Evolutionary conservation across 1,140 invertebrate genomes (phyloP).

Genomic region (Trigoniulus corallinus): DNA sequence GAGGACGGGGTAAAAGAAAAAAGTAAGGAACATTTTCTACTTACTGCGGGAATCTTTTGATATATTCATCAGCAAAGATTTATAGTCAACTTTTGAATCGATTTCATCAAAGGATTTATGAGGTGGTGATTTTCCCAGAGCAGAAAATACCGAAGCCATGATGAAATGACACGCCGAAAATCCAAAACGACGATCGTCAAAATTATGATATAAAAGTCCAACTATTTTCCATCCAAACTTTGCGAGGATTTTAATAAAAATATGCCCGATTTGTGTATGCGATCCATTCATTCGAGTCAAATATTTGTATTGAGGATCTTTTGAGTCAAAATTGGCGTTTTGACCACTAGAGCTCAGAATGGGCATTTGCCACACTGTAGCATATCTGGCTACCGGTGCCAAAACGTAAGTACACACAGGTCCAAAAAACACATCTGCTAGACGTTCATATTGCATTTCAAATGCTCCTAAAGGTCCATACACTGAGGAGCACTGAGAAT

Average conservation of each 20-base stretch:
- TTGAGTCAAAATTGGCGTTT: conserved; percentile 56
- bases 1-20: no score
- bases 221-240: conserved; percentile 52
- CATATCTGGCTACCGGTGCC: conserved; percentile 72
- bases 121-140: conserved; percentile 36
- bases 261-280: conserved; percentile 49
- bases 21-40: conserved; percentile 27
- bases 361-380: conserved; percentile 71
- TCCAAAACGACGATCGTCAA: conserved; percentile 27
- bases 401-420: conserved; percentile 81
- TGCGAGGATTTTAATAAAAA: conserved; percentile 44
- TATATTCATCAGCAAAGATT: conserved; percentile 41
- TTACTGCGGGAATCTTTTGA: conserved; percentile 58
- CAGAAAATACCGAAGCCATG: conserved; percentile 45
- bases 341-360: conserved; percentile 69
- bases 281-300: conserved; percentile 73
- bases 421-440: conserved; percentile 67
- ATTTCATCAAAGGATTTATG: conserved; percentile 45
- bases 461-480: conserved; percentile 58
- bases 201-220: conserved; percentile 23
- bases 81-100: conserved; percentile 30
- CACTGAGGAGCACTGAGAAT: conserved; percentile 61
- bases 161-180: conserved; percentile 57
- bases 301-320: conserved; percentile 44
- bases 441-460: conserved; percentile 33